Base-by-base conservation (phyloP, 2,797 vertebrate species). In the Tinamus major region DNA sequence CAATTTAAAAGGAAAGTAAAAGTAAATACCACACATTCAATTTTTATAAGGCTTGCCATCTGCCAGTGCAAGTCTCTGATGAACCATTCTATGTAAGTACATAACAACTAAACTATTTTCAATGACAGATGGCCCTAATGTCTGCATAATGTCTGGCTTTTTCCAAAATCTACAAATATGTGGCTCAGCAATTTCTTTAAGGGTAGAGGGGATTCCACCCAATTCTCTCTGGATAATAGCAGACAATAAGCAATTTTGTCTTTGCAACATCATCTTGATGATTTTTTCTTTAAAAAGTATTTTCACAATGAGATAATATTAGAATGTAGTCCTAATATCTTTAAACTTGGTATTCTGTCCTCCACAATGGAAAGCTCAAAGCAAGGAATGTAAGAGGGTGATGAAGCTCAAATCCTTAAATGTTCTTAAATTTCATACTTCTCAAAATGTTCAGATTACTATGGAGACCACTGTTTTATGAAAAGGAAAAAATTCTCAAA, bases 31-130 rank as follows among this genome's bases (percentile, higher is more conserved):
- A 61, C 4, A 78, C 16, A 58, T 49, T 11, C 79, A 87, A 82
- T 88, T 95, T 95, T 72, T 86, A 81, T 78, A 70, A 86, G 27
- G 29, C 86, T 96, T 93, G 62, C 33, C 33, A 78, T 83, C 85
- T 94, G 68, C 55, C 74, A 59, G 58, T 80, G 44, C 31, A 85
- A 92, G 93, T 87, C 53, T 91, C 42, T 78, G 58, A 87, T 92
- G 46, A 87, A 64, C 61, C 13, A 79, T 58, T 9, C 16, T 42
- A 27, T 44, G 42, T 31, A 81, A 59, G 8, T 42, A 23, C 7
- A 8, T 24, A 69, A 44, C 42, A 80, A 76, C 46, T 77, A 53
- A 92, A 92, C 35, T 63, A 29, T 79, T 95, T 92, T 37, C 61
- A 67, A 4, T 81, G 44, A 81, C 41, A 94, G 46, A 62, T 76